Evolutionary conservation across 2,113 vertebrate genomes (phyloP), one percentile per base, ranked within the genome.

Genomic region (Chrysochloris asiatica): DNA sequence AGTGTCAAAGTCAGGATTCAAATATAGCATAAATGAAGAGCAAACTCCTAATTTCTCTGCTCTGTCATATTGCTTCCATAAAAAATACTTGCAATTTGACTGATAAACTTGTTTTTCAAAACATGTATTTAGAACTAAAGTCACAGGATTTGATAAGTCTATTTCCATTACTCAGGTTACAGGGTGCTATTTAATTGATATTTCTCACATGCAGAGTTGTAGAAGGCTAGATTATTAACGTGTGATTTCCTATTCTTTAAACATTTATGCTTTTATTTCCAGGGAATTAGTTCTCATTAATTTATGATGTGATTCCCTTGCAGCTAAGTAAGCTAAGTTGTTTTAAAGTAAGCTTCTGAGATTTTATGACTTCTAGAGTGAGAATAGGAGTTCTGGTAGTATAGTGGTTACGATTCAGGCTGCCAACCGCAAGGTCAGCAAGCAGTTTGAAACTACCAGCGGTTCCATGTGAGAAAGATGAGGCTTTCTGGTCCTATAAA

Each of bases 271-370:
- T 69, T 88, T 89, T 82, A 75, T 88, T 96, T 94, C 92, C 94
- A 95, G 91, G 89, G 82, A 97, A 96, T 72, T n/a, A 69, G 47
- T 94, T 93, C 93, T 96, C 90, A 97, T 97, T 80, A 95, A 97
- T 98, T 96, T 97, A 94, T 97, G 90, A 97, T 97, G 90, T 2
- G 19, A 69, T 89, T 96, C 86, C 43, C 83, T 83, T 95, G 92
- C 88, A 92, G 48, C 91, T 95, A 93, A 86, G 79, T 94, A 92
- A 38, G n/a, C n/a, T n/a, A 54, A 54, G 26, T 52, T 90, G 78
- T 97, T 96, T 86, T 94, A 82, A 93, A 72, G 65, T 88, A 89
- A 38, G 30, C 1, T 2, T 0, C 2, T 94, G 38, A 63, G 22
- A 76, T 56, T 93, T 94, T 92, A 28, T n/a, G 47, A 4, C 48